Evolutionary conservation across 2,888 invertebrate species (phyloP).

Genomic region (Neuroscelio doddi): DNA sequence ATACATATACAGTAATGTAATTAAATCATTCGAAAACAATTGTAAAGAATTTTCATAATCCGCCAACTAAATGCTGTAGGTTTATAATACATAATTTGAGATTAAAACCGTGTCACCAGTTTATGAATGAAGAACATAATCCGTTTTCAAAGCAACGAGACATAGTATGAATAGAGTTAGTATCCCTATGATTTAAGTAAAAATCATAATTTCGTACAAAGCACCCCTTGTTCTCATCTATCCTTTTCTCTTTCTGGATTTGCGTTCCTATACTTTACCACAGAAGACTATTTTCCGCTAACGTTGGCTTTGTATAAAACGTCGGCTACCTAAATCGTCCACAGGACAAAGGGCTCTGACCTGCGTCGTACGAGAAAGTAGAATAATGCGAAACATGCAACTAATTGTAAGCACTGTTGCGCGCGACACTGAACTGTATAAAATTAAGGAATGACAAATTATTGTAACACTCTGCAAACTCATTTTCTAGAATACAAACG

Average conservation of each 20-base stretch:
- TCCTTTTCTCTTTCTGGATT: conserved; percentile 15
- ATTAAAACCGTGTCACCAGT: conserved; percentile 15
- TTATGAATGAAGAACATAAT: conserved; percentile 30
- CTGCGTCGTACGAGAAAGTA: conserved; percentile 24
- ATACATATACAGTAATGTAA: too few relatives aligned
- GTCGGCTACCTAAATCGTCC: conserved; percentile 31
- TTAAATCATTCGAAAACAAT: too few relatives aligned
- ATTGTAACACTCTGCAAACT: conserved; percentile 9
- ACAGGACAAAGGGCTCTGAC: conserved; percentile 36
- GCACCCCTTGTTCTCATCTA: conserved; percentile 21
- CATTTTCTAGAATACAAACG: conserved; percentile 2
- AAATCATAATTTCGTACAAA: conserved; percentile 35
- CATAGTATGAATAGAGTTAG: conserved; percentile 30
- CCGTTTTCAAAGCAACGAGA: conserved; percentile 14
- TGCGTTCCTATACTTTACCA: conserved; percentile 17
- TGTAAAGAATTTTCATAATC: conserved; percentile 21
- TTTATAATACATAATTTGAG: conserved; percentile 20
- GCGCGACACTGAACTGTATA: conserved; percentile 22
- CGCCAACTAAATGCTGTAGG: conserved; percentile 25
- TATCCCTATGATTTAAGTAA: conserved; percentile 22
- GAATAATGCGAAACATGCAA: conserved; percentile 39
- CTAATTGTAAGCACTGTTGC: conserved; percentile 39
- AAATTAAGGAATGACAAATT: conserved; percentile 22
- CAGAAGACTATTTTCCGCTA: conserved; percentile 32
- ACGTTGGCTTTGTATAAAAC: conserved; percentile 21